Percentiles rank a stretch among this genome's conserved stretches.
Evolutionary conservation across 2,888 invertebrate genomes (phyloP).

Genomic region (Malachius bipustulatus): DNA sequence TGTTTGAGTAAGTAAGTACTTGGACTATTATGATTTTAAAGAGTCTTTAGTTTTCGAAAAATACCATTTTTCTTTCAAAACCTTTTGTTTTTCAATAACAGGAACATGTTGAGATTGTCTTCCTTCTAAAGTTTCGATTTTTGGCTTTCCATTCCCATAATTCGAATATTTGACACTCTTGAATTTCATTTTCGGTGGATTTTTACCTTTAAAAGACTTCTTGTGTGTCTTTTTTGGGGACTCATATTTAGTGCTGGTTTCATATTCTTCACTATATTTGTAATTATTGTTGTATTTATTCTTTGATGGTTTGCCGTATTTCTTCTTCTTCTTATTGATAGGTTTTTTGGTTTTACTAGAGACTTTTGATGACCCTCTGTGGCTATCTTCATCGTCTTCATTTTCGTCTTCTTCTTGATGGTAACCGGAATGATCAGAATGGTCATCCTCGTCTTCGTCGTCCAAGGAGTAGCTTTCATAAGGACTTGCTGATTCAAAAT

Average conservation of each 20-base stretch:
- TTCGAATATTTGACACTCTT: constrained; percentile 16
- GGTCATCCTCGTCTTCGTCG: constrained; percentile 18
- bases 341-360: constrained; percentile 15
- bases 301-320: constrained; percentile 12
- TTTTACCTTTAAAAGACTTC: constrained; percentile 7
- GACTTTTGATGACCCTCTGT: constrained; percentile 18
- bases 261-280: constrained; percentile 18
- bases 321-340: constrained; percentile 11
- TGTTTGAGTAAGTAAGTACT: too few relatives aligned
- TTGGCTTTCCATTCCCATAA: constrained; percentile 11
- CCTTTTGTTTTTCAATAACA: constrained; percentile 25
- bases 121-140: constrained; percentile 22
- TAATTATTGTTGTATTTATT: constrained; percentile 16
- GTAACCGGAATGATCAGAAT: constrained; percentile 18
- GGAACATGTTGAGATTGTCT: constrained; percentile 24
- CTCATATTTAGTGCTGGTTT: constrained; percentile 19
- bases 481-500: constrained; percentile 13
- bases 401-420: constrained; percentile 16
- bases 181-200: constrained; percentile 13
- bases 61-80: constrained; percentile 27
- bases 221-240: constrained; percentile 15
- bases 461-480: constrained; percentile 14
- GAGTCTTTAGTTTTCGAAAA: constrained; percentile 21
- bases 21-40: too few relatives aligned
- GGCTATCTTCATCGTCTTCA: constrained; percentile 21